Conservation (phyloP, 2,797 vertebrate species). For the Rhinogobio ventralis region DNA sequence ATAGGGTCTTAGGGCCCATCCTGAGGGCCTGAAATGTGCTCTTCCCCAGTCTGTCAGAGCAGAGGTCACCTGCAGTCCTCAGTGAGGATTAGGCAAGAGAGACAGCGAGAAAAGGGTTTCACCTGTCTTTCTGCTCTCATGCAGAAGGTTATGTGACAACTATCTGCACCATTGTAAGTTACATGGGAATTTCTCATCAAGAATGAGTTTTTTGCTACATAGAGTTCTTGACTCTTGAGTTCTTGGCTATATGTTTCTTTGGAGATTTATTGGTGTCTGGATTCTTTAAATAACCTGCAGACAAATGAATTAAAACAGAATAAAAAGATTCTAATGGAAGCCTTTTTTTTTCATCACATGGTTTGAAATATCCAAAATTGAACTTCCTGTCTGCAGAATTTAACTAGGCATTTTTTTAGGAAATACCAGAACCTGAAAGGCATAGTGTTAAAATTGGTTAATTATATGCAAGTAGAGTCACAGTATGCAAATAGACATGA, state of each 20-base stretch:
- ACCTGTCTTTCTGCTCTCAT: slow-evolving; percentile 51
- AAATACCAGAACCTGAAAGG: background rate
- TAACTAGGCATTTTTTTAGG: background rate
- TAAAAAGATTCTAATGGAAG: background rate
- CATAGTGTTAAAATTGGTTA: background rate
- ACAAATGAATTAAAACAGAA: background rate
- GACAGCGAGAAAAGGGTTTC: slow-evolving; percentile 33
- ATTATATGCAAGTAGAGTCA: background rate
- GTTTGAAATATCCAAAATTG: background rate
- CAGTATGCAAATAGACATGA: background rate
- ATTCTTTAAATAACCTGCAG: background rate
- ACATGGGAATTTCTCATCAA: background rate
- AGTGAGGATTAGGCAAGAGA: slow-evolving; percentile 42
- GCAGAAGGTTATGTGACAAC: slow-evolving; percentile 38
- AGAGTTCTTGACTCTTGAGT: background rate
- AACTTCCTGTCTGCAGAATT: background rate
- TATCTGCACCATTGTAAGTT: slow-evolving; percentile 17
- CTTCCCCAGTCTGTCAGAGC: slow-evolving; percentile 47
- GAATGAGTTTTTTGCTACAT: background rate
- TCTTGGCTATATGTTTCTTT: background rate
- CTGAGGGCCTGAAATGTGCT: slow-evolving; percentile 42
- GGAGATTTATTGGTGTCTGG: background rate
- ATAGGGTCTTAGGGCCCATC: slow-evolving; percentile 45
- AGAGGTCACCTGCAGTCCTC: slow-evolving; percentile 56
- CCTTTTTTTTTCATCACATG: background rate